Conservation (phyloP, 2,113 vertebrate genomes). For the Progne subis region DNA sequence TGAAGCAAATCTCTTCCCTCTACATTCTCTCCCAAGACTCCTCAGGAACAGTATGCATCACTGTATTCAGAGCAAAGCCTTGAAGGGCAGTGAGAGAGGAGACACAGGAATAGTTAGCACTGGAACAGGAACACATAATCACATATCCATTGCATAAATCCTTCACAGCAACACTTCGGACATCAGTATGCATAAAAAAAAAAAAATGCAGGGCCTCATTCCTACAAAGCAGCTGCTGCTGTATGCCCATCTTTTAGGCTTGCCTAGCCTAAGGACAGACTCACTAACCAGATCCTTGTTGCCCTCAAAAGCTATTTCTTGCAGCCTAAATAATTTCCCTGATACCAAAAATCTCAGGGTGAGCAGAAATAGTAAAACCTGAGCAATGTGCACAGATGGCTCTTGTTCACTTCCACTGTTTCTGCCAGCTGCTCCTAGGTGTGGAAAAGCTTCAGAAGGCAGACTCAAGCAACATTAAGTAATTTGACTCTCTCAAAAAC, state of each 20-base stretch:
- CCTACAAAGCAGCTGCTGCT: neutral
- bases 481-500: neutral
- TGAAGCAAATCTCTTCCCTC: constrained; percentile 52
- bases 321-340: neutral
- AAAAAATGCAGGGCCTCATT: neutral
- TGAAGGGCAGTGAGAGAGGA: neutral
- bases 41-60: neutral
- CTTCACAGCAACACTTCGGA: neutral
- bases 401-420: neutral
- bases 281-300: neutral
- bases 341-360: neutral
- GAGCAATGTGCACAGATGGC: neutral
- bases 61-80: neutral
- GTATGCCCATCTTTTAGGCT: neutral
- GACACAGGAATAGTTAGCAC: neutral
- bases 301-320: neutral
- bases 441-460: neutral
- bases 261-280: neutral
- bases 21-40: constrained; percentile 39
- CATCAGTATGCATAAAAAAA: neutral
- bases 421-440: neutral
- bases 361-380: neutral
- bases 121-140: neutral
- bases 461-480: neutral
- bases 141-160: neutral